phyloP scores from a whole-genome alignment of 2,888 invertebrate species.

The Tetranychus truncatus region DNA sequence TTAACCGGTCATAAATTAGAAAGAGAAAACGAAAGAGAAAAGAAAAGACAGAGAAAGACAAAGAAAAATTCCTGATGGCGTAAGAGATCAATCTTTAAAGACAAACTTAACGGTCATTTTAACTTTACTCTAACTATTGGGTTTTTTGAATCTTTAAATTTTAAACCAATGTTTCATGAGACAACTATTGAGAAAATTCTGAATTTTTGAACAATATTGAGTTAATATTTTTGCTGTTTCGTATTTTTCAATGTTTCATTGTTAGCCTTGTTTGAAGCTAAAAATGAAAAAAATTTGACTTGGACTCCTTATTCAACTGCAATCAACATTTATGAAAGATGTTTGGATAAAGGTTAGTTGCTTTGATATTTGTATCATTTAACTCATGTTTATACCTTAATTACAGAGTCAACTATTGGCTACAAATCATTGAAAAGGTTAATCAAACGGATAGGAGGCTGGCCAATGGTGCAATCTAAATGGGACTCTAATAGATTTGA shows the following conservation, averaged over 20 bases:
- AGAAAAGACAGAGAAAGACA: no score
- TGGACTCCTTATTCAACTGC: not conserved
- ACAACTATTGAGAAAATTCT: no score
- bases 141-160: no score
- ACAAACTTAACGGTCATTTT: no score
- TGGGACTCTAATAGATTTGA: conserved; percentile 1
- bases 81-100: no score
- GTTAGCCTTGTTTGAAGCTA: not conserved
- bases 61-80: no score
- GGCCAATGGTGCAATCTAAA: not conserved
- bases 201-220: no score
- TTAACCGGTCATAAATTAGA: no score
- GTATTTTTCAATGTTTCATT: not conserved
- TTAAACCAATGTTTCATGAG: no score
- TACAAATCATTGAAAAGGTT: not conserved
- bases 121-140: no score
- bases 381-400: not conserved
- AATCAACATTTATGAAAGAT: not conserved
- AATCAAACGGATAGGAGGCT: not conserved
- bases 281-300: not conserved
- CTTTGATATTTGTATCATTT: not conserved
- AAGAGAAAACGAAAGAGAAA: no score
- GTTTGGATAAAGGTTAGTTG: not conserved
- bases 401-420: not conserved
- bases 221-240: no score